A percentile compares a stretch with the other conserved stretches of the same genome.
These are phyloP conservation scores for Varanus salvator DNA, from an alignment of 2,113 vertebrate species.

Conservation along the genomic window DNA sequence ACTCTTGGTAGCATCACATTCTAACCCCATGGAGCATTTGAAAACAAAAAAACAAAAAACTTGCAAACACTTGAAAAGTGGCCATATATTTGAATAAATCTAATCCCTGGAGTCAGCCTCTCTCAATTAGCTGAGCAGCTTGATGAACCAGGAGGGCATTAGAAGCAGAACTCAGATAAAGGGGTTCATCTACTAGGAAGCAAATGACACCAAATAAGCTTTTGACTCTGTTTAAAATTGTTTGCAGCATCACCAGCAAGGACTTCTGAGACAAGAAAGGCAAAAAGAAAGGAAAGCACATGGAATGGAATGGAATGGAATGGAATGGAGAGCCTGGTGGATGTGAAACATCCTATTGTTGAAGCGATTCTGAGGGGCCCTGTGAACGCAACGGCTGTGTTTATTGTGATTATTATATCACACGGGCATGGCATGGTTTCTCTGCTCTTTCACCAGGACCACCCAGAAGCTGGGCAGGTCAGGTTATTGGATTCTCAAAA, in stretches of 20 bases:
- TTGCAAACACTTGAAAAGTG: constrained; percentile 16
- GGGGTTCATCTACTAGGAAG: constrained; percentile 18
- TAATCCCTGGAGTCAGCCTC: constrained; percentile 62
- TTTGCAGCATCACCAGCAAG: constrained; percentile 34
- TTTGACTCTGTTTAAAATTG: constrained; percentile 21
- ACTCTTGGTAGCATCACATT: not conserved
- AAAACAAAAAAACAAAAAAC: constrained; percentile 62
- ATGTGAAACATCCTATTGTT: constrained; percentile 61
- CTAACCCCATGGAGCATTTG: constrained; percentile 36
- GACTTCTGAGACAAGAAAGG: not conserved
- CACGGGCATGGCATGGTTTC: constrained; percentile 48
- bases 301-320: constrained; percentile 14
- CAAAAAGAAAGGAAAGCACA: fast-evolving
- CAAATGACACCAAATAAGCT: constrained; percentile 42
- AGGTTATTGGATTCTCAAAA: constrained; percentile 71
- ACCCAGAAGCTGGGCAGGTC: constrained; percentile 70
- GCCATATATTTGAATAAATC: constrained; percentile 48
- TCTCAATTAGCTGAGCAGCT: constrained; percentile 49
- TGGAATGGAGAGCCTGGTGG: not conserved
- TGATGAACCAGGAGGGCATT: constrained; percentile 55
- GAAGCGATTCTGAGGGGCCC: constrained; percentile 64
- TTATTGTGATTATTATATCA: constrained; percentile 62
- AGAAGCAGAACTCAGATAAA: constrained; percentile 21
- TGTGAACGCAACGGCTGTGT: constrained; percentile 58
- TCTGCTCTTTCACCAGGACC: constrained; percentile 41